Base-by-base conservation (phyloP, 2,888 invertebrate genomes). In the Drosophila rellima region DNA sequence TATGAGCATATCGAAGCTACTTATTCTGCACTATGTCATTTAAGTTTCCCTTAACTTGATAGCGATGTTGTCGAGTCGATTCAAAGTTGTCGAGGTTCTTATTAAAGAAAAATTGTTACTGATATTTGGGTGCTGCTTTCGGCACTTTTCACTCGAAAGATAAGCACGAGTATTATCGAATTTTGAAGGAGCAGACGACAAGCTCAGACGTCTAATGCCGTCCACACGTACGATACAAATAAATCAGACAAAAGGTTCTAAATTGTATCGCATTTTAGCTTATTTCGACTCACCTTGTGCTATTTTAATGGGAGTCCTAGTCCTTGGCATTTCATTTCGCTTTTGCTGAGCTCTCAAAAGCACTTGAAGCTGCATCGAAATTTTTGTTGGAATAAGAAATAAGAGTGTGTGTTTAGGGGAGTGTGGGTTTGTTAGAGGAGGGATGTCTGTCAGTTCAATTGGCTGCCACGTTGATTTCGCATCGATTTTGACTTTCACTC, bases 211-310 rank as follows among this genome's bases (percentile, higher is more conserved):
- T 42, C 62, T 40, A 35, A 48, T 33, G 15, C 26, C 33, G 26
- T 31, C 15, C 45, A 33, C 82, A 83, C 80, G 88, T 82, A 65
- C 70, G 61, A 74, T 63, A 65, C 67, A 80, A 88, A 85, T 83
- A 83, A 88, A 85, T 88, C 82, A 82, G 79, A 65, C 70, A 71
- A 78, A 72, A 60, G 71, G 86, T 66, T 65, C 65, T 62, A 88
- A 85, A 84, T 88, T 82, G 80, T 85, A 82, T 85, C 64, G 69
- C 76, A 79, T 82, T 88, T 69, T 76, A 63, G 50, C 64, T 20
- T 29, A 74, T 63, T 81, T 78, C 56, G 37, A 56, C 64, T 68
- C 65, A 70, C 71, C 82, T 69, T 67, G 35, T 59, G 62, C 72
- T 60, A 71, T 65, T 64, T 70, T 51, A 70, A 50, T 68, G 11